These are phyloP conservation scores for Lysandra bellargus DNA, from an alignment of 2,888 invertebrate species.

Conservation along the genomic window DNA sequence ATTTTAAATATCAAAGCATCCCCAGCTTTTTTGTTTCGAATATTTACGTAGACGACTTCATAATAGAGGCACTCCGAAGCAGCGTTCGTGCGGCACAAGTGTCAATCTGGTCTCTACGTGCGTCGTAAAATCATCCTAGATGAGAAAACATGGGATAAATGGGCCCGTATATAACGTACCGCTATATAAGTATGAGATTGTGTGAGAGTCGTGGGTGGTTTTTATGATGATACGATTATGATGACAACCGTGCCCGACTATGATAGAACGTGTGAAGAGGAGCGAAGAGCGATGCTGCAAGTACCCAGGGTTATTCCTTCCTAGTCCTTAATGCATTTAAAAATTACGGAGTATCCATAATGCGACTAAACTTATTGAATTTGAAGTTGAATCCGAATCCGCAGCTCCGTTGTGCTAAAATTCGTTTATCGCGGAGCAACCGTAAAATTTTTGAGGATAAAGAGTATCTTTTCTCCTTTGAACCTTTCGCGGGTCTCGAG, in stretches of 20 bases:
- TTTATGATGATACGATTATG: not conserved
- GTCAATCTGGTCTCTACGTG: constrained; percentile 10
- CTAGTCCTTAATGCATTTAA: not conserved
- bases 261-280: not conserved
- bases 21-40: not conserved
- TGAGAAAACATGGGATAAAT: not conserved
- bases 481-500: no score
- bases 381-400: no score
- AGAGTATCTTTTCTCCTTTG: no score
- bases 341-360: no score
- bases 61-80: not conserved
- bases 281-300: not conserved
- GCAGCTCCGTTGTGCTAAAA: no score
- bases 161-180: not conserved
- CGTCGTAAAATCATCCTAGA: not conserved
- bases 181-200: not conserved
- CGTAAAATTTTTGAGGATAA: no score
- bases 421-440: no score
- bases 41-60: not conserved
- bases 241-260: constrained; percentile 1
- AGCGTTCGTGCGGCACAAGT: not conserved
- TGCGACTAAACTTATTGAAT: no score
- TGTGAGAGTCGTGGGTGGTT: not conserved
- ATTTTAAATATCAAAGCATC: no score
- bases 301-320: not conserved